Conservation (phyloP, 2,113 vertebrate genomes). For the Oxyura jamaicensis region DNA sequence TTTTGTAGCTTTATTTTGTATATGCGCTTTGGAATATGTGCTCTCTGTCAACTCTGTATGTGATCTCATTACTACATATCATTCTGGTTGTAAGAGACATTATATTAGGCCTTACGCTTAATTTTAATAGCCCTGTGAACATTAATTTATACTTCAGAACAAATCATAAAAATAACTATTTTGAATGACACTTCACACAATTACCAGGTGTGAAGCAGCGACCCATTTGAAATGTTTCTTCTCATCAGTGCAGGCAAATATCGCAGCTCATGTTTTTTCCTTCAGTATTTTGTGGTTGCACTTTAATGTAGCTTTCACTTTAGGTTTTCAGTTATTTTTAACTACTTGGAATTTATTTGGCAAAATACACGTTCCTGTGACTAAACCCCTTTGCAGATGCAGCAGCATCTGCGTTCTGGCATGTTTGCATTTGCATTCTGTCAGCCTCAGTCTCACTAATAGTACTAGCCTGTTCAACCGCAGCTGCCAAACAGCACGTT, state of each 20-base stretch:
- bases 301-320: neutral
- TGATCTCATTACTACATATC: neutral
- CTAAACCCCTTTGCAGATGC: neutral
- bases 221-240: neutral
- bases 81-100: neutral
- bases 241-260: neutral
- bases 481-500: neutral
- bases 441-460: conserved; percentile 12
- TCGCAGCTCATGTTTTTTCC: rapidly evolving
- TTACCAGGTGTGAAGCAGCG: neutral
- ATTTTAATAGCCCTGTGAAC: neutral
- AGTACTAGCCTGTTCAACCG: neutral
- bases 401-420: conserved; percentile 10
- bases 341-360: conserved; percentile 56
- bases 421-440: conserved; percentile 19
- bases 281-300: neutral
- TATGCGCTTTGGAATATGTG: conserved; percentile 51
- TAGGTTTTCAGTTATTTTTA: conserved; percentile 1
- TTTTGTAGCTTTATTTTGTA: conserved; percentile 57
- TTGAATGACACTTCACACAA: neutral
- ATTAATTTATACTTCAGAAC: neutral
- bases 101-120: neutral
- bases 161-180: neutral
- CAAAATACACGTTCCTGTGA: neutral
- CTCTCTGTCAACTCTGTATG: conserved; percentile 15